Evolutionary conservation across 1,140 invertebrate species (phyloP).

Genomic region (Lysiphlebus fabarum): DNA sequence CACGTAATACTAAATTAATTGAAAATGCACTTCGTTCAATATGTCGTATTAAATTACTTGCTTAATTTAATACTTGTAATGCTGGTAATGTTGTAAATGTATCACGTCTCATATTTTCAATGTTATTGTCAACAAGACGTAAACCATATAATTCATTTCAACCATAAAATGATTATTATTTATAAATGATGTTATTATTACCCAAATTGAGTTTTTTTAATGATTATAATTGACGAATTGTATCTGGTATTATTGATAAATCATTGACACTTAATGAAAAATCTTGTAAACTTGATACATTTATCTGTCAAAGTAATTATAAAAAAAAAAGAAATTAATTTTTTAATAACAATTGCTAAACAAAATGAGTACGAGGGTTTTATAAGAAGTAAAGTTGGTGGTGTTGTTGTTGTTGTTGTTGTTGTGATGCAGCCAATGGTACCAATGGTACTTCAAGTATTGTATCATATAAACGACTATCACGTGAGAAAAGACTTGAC

Average conservation of each 20-base stretch:
- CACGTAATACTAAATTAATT: constrained; percentile 74
- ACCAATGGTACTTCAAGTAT: constrained; percentile 54
- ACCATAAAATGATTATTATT: constrained; percentile 78
- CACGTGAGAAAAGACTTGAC: constrained; percentile 48
- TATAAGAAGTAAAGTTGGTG: constrained; percentile 26
- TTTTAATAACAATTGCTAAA: constrained; percentile 31
- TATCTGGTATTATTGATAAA: constrained; percentile 74
- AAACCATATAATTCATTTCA: constrained; percentile 76
- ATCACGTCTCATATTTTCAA: constrained; percentile 79
- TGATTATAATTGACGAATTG: constrained; percentile 67
- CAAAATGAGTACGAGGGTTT: constrained; percentile 54
- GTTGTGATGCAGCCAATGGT: too few species aligned
- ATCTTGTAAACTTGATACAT: constrained; percentile 77
- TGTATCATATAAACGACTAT: constrained; percentile 57
- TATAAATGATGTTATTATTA: constrained; percentile 74
- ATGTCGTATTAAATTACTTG: constrained; percentile 76
- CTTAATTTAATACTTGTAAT: constrained; percentile 84
- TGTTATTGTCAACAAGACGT: constrained; percentile 80
- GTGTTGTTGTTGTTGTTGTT: too few species aligned
- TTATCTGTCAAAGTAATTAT: constrained; percentile 37
- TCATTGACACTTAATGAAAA: constrained; percentile 82
- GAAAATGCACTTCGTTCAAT: constrained; percentile 82
- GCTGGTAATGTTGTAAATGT: constrained; percentile 77
- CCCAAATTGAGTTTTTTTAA: constrained; percentile 81
- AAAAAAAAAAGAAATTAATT: too few species aligned